These are phyloP conservation scores for Gopherus evgoodei DNA, from an alignment of 2,113 vertebrate species.

Conservation along the genomic window DNA sequence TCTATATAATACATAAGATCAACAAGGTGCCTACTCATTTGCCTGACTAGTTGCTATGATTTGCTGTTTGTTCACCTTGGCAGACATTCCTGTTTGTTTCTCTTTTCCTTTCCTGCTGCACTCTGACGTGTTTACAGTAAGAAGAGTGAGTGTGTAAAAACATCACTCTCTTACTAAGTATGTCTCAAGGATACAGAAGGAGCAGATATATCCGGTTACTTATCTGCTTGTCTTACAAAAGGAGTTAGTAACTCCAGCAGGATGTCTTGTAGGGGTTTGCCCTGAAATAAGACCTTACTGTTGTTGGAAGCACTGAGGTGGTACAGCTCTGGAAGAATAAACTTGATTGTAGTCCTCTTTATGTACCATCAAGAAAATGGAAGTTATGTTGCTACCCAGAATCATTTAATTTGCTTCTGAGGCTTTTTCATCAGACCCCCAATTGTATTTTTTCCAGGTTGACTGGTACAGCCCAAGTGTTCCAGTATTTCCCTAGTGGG, in stretches of 20 bases:
- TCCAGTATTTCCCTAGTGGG: neutral
- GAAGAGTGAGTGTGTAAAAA: neutral
- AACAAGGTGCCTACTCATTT: neutral
- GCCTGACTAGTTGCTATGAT: accelerated
- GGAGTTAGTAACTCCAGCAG: neutral
- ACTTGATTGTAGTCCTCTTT: neutral
- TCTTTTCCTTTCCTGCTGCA: neutral
- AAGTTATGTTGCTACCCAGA: too few species aligned
- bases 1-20: accelerated
- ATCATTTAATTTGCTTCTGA: neutral
- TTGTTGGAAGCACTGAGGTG: neutral
- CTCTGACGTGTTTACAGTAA: accelerated
- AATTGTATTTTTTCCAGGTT: neutral
- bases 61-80: accelerated
- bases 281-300: neutral
- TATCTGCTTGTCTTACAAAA: accelerated
- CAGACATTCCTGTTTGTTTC: neutral
- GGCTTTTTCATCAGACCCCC: neutral
- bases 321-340: neutral
- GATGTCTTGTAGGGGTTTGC: too few species aligned
- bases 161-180: neutral
- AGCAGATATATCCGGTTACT: accelerated
- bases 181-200: too few species aligned
- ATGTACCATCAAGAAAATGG: neutral
- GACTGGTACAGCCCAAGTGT: neutral